These are phyloP conservation scores for Poeciliopsis retropinna DNA, from an alignment of 2,113 vertebrate species.

Conservation along the genomic window DNA sequence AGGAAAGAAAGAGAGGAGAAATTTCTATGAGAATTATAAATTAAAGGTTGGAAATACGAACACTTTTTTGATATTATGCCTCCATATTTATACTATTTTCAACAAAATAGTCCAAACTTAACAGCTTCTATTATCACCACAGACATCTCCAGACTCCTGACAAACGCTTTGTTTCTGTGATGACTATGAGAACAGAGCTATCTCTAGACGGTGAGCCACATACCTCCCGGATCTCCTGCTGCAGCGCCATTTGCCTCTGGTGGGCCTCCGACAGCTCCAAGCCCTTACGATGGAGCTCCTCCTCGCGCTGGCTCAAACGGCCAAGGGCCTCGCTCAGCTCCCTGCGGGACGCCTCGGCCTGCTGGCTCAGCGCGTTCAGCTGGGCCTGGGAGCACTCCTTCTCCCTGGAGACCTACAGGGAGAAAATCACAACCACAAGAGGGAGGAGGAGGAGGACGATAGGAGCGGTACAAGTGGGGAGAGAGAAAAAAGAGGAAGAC, in stretches of 20 bases:
- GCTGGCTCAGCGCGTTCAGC: conserved; percentile 83
- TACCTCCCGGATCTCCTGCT: conserved; percentile 84
- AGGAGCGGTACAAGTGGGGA: not conserved
- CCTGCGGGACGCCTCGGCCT: conserved; percentile 85
- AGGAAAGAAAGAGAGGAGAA: no score
- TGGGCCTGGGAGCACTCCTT: conserved; percentile 85
- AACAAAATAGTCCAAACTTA: not conserved
- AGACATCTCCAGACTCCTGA: not conserved
- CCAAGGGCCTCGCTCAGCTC: conserved; percentile 86
- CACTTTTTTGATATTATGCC: no score
- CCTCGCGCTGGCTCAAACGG: conserved; percentile 87
- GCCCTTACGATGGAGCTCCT: conserved; percentile 85
- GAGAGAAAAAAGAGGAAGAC: not conserved
- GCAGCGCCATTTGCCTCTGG: conserved; percentile 81
- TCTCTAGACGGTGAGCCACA: conserved; percentile 22
- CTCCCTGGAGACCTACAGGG: conserved; percentile 83
- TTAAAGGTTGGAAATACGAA: no score
- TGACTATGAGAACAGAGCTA: conserved; percentile 7
- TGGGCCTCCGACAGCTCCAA: conserved; percentile 82
- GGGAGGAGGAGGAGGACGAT: not conserved
- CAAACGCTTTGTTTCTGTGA: not conserved
- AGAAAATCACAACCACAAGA: not conserved
- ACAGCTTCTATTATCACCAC: not conserved
- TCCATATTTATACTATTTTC: no score
- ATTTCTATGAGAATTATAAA: not conserved